phyloP scores from a whole-genome alignment of 2,888 invertebrate species.

The Epirrhoe tristata region DNA sequence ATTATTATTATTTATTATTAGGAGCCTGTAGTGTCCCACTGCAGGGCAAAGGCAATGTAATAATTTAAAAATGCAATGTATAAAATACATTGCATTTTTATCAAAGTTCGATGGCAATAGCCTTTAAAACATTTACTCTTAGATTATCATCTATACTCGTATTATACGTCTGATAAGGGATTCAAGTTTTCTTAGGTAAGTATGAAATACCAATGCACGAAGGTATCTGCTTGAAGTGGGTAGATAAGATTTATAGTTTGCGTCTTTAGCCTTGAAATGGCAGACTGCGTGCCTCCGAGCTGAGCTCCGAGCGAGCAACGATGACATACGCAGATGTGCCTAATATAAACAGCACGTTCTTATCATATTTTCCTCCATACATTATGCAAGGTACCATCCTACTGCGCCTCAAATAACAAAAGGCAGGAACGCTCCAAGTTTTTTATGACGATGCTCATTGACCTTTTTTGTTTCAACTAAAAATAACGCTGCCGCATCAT shows the following conservation, averaged over 20 bases:
- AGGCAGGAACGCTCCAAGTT: slow-evolving; percentile 33
- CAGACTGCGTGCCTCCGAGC: slow-evolving; percentile 68
- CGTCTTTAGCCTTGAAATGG: slow-evolving; percentile 58
- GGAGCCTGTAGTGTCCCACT: too few relatives aligned
- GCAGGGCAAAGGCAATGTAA: too few relatives aligned
- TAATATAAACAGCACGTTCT: slow-evolving; percentile 52
- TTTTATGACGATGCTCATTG: slow-evolving; percentile 47
- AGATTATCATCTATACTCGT: neutral
- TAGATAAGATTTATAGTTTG: slow-evolving; percentile 35
- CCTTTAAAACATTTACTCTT: neutral
- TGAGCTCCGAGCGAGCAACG: slow-evolving; percentile 55
- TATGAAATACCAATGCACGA: slow-evolving; percentile 14
- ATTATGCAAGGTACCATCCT: slow-evolving; percentile 28
- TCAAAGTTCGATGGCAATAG: neutral
- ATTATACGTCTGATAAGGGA: neutral
- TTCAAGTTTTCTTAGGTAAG: slow-evolving; percentile 10
- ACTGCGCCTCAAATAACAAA: slow-evolving; percentile 33
- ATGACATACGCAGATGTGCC: slow-evolving; percentile 55
- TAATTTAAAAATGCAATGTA: too few relatives aligned
- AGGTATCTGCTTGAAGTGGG: slow-evolving; percentile 31
- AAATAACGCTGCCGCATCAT: slow-evolving; percentile 39
- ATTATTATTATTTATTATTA: too few relatives aligned
- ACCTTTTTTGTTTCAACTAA: slow-evolving; percentile 48
- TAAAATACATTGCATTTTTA: slow-evolving; percentile 7
- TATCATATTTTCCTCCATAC: slow-evolving; percentile 33